Evolutionary conservation across 2,113 vertebrate genomes (phyloP), one percentile per base, ranked within the genome.

Genomic region (Myotis lucifugus): DNA sequence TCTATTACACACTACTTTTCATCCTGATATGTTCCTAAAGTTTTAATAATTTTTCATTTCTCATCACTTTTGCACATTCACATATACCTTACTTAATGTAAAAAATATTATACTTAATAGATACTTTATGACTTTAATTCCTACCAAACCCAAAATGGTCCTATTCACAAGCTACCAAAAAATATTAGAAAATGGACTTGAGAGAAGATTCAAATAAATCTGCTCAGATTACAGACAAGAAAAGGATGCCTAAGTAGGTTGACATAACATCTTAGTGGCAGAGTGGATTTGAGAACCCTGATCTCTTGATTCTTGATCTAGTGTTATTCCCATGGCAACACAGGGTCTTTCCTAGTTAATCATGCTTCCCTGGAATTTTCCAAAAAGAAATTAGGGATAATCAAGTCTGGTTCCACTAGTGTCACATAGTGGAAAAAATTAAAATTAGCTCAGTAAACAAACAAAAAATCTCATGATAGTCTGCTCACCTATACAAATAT

Each of bases 321-420:
- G 7, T 32, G 13, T 40, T 88, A 70, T 42, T 88, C 88, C 52
- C 52, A 85, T 27, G 27, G 54, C 27, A 92, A 27, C 54, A 79
- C 8, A 1, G 64, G 32, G 37, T 17, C 73, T 93, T 77, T 23
- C 78, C 52, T 79, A 70, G 9, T 37, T 85, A 95, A 88, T 61
- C 6, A 76, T 67, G 42, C 14, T 74, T 64, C 23, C 19, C 79
- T 70, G 25, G 14, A 95, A 86, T 85, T 81, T 42, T 81, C 61
- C 88, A 72, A 85, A 77, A 76, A 94, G n/a, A 15, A 92, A 83
- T 40, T 48, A 72, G 23, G 13, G 59, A 72, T 76, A 93, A 89
- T 82, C 34, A 67, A 77, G 42, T 72, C 34, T 32, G 13, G 23
- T 77, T 93, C 23, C 18, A 88, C 14, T 70, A 91, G 50, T 12